A percentile compares a stretch with the other conserved stretches of the same genome.
Conservation (phyloP, 2,888 invertebrate species). For the Lithophane leautieri region DNA sequence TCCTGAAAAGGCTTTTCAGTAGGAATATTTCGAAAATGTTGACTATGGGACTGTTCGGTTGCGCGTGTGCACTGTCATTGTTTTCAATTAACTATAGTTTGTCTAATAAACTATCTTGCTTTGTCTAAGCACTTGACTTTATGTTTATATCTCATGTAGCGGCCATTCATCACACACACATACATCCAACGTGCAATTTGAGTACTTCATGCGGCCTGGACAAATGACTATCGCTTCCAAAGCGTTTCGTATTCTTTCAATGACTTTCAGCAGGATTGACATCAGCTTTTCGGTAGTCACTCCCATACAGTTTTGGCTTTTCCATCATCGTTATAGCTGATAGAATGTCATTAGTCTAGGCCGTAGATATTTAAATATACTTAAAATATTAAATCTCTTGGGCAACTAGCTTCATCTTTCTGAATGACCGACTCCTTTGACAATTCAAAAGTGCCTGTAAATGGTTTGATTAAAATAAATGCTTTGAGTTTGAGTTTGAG, state of each 20-base stretch:
- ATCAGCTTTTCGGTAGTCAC: not conserved
- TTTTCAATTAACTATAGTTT: not conserved
- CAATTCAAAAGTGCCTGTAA: not conserved
- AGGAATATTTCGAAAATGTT: not conserved
- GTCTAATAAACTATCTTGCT: not conserved
- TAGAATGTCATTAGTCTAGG: not conserved
- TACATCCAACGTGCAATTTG: too few species aligned
- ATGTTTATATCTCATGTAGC: slow-evolving; percentile 2
- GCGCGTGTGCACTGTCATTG: not conserved
- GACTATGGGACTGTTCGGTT: not conserved
- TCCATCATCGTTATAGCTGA: not conserved
- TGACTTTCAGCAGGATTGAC: not conserved
- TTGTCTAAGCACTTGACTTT: too few species aligned
- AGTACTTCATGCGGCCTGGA: too few species aligned
- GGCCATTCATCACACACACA: too few species aligned
- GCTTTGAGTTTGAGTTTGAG: not conserved
- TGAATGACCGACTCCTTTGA: not conserved
- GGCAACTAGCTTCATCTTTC: not conserved
- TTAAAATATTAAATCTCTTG: not conserved
- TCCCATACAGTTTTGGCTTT: not conserved
- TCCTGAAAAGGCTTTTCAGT: not conserved
- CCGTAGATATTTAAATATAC: not conserved
- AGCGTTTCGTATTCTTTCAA: not conserved
- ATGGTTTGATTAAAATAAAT: not conserved
- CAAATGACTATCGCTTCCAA: not conserved